Evolutionary conservation across 2,888 invertebrate species (phyloP), one percentile per base, ranked within the genome.

Genomic region (Dioctria linearis): DNA sequence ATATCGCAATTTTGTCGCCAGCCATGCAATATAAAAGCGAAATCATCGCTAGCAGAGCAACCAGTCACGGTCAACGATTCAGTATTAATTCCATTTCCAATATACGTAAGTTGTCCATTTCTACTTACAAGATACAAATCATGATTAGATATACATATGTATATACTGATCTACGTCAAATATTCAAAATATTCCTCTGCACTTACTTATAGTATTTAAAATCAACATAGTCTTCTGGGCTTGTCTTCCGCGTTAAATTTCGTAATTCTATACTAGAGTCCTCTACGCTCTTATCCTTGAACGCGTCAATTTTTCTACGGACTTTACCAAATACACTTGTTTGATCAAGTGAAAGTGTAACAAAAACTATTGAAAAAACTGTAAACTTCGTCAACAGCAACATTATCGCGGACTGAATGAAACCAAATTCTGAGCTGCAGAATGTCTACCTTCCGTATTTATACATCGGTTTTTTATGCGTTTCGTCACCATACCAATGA

Each of bases 11-110:
- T 85, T 82, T 88, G 87, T 43, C 86, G 85, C 88, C 88, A 88
- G 11, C 88, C 88, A 83, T 88, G 88, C 3, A 88, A 82, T 43
- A 88, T 82, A 57, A 88, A 86, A n/a, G 88, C 85, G 80, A 87
- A 86, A 78, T 88, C 86, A 78, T 87, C 88, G 25, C 84, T 81
- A 4, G 85, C 80, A 42, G 80, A 78, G 51, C 88, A 88, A 46
- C 86, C 85, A 11, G 79, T 73, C 39, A 79, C 42, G 4, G 51
- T 63, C 46, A 83, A 63, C 9, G 65, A 71, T 49, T 83, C 82
- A 51, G 63, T 78, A 40, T 82, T 81, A 4, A 69, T 61, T 39
- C 82, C 81, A 78, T 81, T 79, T 11, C 80, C 80, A 42, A 82
- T 59, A 37, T 81, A 75, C 6, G 80, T 80, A 51, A 80, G 57